Evolutionary conservation across 2,113 vertebrate genomes (phyloP).

Genomic region (Collichthys lucidus): DNA sequence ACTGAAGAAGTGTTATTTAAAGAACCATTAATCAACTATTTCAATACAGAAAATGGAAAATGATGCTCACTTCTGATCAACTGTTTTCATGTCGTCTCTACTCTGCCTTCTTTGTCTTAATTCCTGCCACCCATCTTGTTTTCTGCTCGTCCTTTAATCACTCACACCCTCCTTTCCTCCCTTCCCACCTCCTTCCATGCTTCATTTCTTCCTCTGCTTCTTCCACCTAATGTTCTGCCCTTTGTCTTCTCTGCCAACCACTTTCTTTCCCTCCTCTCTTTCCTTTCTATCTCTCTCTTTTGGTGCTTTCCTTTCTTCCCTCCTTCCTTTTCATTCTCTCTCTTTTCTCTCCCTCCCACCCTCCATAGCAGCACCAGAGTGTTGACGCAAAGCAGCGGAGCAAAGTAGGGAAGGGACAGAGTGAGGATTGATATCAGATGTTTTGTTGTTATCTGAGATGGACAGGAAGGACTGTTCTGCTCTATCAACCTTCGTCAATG

Average conservation of each 20-base stretch:
- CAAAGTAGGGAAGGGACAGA: slow-evolving; percentile 8
- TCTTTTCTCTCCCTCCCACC: background rate
- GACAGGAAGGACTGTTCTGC: slow-evolving; percentile 57
- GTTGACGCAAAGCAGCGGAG: slow-evolving; percentile 8
- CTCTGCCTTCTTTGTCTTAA: background rate
- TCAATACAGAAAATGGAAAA: too few relatives aligned
- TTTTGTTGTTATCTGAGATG: slow-evolving; percentile 62
- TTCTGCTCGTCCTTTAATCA: background rate
- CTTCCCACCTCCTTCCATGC: background rate
- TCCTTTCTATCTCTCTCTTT: background rate
- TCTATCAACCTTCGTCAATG: slow-evolving; percentile 21
- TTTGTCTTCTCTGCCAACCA: background rate
- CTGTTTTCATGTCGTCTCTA: background rate
- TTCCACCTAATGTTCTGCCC: background rate
- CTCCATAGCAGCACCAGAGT: background rate
- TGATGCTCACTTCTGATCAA: too few relatives aligned
- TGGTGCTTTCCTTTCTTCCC: background rate
- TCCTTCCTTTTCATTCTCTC: too few relatives aligned
- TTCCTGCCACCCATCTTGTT: background rate
- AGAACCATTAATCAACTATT: too few relatives aligned
- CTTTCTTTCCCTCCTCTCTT: background rate
- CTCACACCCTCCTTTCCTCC: background rate
- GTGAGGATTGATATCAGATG: slow-evolving; percentile 52
- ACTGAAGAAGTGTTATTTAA: too few relatives aligned
- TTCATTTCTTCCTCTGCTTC: background rate